A percentile compares a stretch with the other conserved stretches of the same genome.
Evolutionary conservation across 2,888 invertebrate genomes (phyloP).

Genomic region (Enoplolaimus lenunculus): DNA sequence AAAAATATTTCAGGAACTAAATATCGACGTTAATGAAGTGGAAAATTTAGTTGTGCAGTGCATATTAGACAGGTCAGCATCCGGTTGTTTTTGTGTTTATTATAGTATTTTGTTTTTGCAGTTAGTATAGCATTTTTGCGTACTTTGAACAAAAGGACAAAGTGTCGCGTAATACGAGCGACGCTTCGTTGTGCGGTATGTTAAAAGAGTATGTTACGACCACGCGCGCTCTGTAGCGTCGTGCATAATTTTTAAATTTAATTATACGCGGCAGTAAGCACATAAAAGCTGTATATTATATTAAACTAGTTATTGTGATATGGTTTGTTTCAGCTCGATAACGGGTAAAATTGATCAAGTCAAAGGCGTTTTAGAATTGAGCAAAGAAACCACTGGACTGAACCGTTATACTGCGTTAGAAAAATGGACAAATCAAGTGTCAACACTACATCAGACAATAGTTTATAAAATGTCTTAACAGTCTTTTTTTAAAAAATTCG

Average conservation of each 20-base stretch:
- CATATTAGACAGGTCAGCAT: slow-evolving; percentile 79
- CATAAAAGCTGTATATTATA: no score
- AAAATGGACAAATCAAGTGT: slow-evolving; percentile 84
- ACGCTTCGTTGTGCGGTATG: no score
- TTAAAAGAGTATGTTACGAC: no score
- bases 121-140: no score
- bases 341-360: slow-evolving; percentile 58
- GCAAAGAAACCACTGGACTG: slow-evolving; percentile 58
- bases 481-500: no score
- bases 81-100: slow-evolving; percentile 6
- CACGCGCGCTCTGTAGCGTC: no score
- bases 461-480: slow-evolving; percentile 80
- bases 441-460: slow-evolving; percentile 70
- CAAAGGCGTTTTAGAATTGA: slow-evolving; percentile 76
- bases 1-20: slow-evolving; percentile 37
- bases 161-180: no score
- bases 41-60: slow-evolving; percentile 90
- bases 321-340: slow-evolving; percentile 44
- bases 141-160: no score
- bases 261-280: no score
- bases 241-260: no score
- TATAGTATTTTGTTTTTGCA: no score
- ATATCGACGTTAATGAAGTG: slow-evolving; percentile 56
- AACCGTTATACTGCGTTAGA: slow-evolving; percentile 80
- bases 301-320: no score